Evolutionary conservation across 1,140 invertebrate genomes (phyloP), one percentile per base, ranked within the genome.

Genomic region (Dreissena rostriformis): DNA sequence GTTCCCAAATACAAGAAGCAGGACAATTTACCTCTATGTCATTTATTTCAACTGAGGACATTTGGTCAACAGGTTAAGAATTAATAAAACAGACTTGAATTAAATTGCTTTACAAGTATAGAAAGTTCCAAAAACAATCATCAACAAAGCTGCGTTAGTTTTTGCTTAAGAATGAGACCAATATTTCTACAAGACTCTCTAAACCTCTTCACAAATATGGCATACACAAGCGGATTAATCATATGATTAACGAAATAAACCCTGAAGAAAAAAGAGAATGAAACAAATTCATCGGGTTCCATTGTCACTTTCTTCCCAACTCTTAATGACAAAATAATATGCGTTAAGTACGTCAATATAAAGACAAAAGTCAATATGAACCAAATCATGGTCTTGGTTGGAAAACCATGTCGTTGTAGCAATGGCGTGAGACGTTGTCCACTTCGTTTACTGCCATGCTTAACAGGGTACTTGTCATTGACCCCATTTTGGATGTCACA

Each of bases 191-290:
- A 73, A 0, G 79, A 81, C 10, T 63, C 12, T 49, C 70, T 39
- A 24, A 81, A 81, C 22, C 55, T 72, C 49, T 72, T 81, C 10
- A 72, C 79, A 63, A 81, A 72, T 49, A 81, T 39, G 15, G 70
- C 68, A 39, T 81, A 81, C 19, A 81, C 70, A 0, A 81, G 6
- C 0, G 79, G 79, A 73, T 81, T 81, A n/a, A 81, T 81, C 68
- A 81, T 81, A 22, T 81, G 68, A 39, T 81, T 81, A 61, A 81
- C 61, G 28, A 81, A 81, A 65, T 81, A 81, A 52, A 81, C 51
- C 52, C 79, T 61, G 53, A 65, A 72, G 52, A 61, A 65, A 71
- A 81, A 81, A 15, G 70, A 81, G 53, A 71, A 81, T 53, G 22
- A 65, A 22, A 55, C 39, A 10, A 81, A 73, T 24, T 81, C 68